These are phyloP conservation scores for Oreonectes daqikongensis DNA, from an alignment of 2,797 vertebrate species.

Conservation along the genomic window DNA sequence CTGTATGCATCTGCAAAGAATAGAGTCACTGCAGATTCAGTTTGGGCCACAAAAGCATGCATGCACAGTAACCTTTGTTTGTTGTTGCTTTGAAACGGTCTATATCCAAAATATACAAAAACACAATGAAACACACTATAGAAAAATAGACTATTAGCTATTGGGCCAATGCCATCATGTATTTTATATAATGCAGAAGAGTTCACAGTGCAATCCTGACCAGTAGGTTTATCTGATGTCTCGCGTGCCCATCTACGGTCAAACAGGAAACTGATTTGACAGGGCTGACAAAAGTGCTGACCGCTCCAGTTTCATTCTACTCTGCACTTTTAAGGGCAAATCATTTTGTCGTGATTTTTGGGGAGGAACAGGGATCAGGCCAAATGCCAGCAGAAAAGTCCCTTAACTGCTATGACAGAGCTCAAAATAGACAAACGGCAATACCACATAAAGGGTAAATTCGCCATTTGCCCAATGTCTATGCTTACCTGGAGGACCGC, in stretches of 20 bases:
- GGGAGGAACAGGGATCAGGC: background rate
- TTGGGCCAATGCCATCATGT: too few relatives aligned
- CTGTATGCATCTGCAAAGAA: too few relatives aligned
- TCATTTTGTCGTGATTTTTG: conserved; percentile 5
- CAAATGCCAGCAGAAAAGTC: conserved; percentile 23
- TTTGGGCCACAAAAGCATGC: too few relatives aligned
- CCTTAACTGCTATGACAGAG: background rate
- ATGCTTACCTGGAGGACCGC: background rate
- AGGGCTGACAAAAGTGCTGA: conserved; percentile 2
- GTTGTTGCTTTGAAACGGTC: too few relatives aligned
- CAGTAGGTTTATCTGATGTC: background rate
- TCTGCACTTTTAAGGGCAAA: conserved; percentile 52
- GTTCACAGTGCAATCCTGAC: too few relatives aligned
- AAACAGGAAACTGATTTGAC: conserved; percentile 43
- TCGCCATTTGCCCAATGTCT: background rate
- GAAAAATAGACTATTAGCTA: too few relatives aligned
- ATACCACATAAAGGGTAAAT: background rate
- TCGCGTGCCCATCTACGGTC: conserved; percentile 65
- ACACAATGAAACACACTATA: too few relatives aligned
- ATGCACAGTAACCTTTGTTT: too few relatives aligned
- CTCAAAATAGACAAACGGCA: conserved; percentile 2
- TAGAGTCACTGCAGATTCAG: too few relatives aligned
- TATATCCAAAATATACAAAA: too few relatives aligned
- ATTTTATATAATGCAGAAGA: too few relatives aligned
- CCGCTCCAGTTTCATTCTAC: background rate